These are phyloP conservation scores for Papilio glaucus DNA, from an alignment of 1,140 invertebrate genomes.

Conservation along the genomic window DNA sequence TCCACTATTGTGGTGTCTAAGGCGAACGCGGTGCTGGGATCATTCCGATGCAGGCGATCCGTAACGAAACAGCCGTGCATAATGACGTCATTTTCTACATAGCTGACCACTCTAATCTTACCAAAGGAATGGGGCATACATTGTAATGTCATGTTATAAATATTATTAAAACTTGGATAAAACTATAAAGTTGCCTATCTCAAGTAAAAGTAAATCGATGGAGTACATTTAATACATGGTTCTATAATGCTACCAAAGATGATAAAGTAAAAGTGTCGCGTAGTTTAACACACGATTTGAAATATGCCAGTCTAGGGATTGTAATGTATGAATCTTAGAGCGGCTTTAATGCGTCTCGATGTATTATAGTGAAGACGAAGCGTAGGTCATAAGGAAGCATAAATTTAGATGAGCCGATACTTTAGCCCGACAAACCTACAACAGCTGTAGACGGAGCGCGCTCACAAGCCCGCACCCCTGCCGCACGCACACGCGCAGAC, in stretches of 20 bases:
- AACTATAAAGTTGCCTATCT: not conserved
- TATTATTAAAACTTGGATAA: not conserved
- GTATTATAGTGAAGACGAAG: slow-evolving; percentile 47
- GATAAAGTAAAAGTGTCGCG: not conserved
- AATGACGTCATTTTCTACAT: slow-evolving; percentile 74
- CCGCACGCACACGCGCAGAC: slow-evolving; percentile 49
- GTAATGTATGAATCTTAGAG: slow-evolving; percentile 1
- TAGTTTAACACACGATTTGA: not conserved
- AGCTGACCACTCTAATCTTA: slow-evolving; percentile 61
- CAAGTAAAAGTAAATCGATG: not conserved
- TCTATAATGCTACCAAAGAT: not conserved
- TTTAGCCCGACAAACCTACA: slow-evolving; percentile 70
- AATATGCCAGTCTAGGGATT: not conserved
- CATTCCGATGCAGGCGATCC: slow-evolving; percentile 71
- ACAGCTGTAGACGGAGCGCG: slow-evolving; percentile 75
- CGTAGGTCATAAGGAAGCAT: slow-evolving; percentile 82
- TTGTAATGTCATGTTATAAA: slow-evolving; percentile 35
- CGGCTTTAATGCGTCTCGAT: slow-evolving; percentile 42
- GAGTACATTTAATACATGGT: not conserved
- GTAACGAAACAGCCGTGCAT: slow-evolving; percentile 78
- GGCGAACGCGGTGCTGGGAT: slow-evolving; percentile 68
- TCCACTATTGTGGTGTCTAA: slow-evolving; percentile 67
- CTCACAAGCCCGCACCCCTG: slow-evolving; percentile 75
- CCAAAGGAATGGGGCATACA: slow-evolving; percentile 32
- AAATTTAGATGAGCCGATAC: slow-evolving; percentile 78